Evolutionary conservation across 2,888 invertebrate genomes (phyloP), one percentile per base, ranked within the genome.

Genomic region (Uloborus plumipes): DNA sequence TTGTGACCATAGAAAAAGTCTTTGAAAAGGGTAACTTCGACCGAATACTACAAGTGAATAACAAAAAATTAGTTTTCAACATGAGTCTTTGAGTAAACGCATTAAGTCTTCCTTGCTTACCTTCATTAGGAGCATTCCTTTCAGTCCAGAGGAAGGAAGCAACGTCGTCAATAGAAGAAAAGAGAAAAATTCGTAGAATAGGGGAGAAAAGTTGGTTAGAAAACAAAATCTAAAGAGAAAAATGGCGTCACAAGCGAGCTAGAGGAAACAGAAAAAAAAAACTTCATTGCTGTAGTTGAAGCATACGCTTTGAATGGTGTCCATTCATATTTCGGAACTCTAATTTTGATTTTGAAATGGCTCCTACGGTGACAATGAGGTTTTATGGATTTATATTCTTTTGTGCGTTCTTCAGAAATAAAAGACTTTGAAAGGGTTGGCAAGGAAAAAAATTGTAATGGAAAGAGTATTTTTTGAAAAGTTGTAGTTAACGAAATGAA

Each of bases 61-160:
- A 39, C 39, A 39, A 39, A 39, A 39, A 39, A 39, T 39, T 39
- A 71, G 64, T 71, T 78, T 77, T 71, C 77, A 78, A 64, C 77
- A 71, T 78, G 58, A 53, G 47, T 70, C 62, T 26, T 62, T 78
- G 65, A 78, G 77, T 71, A 78, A 78, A 78, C 77, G 77, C 77
- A 78, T 78, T 78, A 78, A 71, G 39, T 31, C 47, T 76, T 55
- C 61, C 66, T 78, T 78, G 77, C 70, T 59, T 65, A 22, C 47
- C 65, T 66, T 78, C 77, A 78, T 78, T 78, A 78, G 77, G 64
- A 65, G 71, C 58, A 65, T 78, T 64, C 71, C 77, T 78, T 64
- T 71, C 58, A 49, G 62, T 18, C 31, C 31, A 78, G 50, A 47
- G 31, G 64, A 65, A 61, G 67, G 62, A 61, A 53, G 69, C 49